A percentile compares a stretch with the other conserved stretches of the same genome.
Conservation (phyloP, 1,140 invertebrate genomes). For the Stegodyphus mimosarum region DNA sequence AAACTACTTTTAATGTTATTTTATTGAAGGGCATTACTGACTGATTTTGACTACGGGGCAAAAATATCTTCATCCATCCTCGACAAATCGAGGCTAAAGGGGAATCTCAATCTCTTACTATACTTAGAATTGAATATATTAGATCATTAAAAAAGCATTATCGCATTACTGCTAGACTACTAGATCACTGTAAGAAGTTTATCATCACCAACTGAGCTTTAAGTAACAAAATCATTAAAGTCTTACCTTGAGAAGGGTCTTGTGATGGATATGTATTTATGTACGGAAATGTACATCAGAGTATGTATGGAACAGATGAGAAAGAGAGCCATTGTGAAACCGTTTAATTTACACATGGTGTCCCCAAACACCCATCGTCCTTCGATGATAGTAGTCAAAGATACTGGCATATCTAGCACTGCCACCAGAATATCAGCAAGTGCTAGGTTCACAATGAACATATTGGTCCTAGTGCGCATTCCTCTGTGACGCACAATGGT, state of each 20-base stretch:
- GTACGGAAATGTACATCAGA: slow-evolving; percentile 70
- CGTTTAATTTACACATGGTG: slow-evolving; percentile 85
- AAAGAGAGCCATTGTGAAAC: slow-evolving; percentile 69
- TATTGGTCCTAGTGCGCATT: slow-evolving; percentile 93
- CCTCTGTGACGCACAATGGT: slow-evolving; percentile 86
- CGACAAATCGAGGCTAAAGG: too few relatives aligned
- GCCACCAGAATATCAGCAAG: slow-evolving; percentile 92
- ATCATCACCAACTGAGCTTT: neutral
- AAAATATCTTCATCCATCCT: too few relatives aligned
- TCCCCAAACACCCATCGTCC: slow-evolving; percentile 90
- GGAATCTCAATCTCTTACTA: too few relatives aligned
- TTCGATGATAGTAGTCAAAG: slow-evolving; percentile 86
- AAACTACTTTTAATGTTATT: too few relatives aligned
- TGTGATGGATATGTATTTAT: slow-evolving; percentile 69
- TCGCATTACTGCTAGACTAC: too few relatives aligned
- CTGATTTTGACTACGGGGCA: too few relatives aligned
- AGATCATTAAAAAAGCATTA: too few relatives aligned
- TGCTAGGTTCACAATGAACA: slow-evolving; percentile 93
- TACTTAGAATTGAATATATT: too few relatives aligned
- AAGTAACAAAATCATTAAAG: neutral
- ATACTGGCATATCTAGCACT: slow-evolving; percentile 84
- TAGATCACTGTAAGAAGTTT: neutral
- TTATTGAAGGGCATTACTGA: too few relatives aligned
- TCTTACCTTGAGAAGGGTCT: slow-evolving; percentile 66
- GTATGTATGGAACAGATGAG: slow-evolving; percentile 71